Base-by-base conservation (phyloP, 2,113 vertebrate genomes). In the Peromyscus californicus region DNA sequence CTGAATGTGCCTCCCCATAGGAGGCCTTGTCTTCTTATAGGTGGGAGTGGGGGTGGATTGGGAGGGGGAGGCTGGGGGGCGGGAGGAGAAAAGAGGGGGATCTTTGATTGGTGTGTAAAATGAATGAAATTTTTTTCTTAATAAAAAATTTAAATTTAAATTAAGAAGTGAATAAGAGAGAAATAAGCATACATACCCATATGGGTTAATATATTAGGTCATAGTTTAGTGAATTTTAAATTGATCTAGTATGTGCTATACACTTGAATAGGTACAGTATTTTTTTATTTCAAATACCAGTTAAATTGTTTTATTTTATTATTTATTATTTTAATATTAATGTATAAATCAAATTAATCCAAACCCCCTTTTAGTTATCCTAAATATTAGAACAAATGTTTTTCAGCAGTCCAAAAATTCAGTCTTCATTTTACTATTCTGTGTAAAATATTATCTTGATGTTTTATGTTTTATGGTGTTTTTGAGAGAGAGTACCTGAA, bases 211-310 rank as follows among this genome's bases (percentile, higher is more conserved):
- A 29, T 67, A 87, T n/a, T 82, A 70, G 90, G 76, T 87, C 70
- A 69, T n/a, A 94, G 80, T 89, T 61, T 84, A 70, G 12, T 90
- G 19, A 72, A 70, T 85, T 93, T 95, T 24, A 74, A 72, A 83
- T 36, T 82, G 19, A 74, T 31, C 13, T 8, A 24, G 17, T n/a
- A 63, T 31, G 9, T 91, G 65, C 42, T 13, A 2, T 36, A 51
- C n/a, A 45, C 8, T 76, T 72, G 16, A 72, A 45, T 80, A 61
- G 48, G 65, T 21, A 45, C 5, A 57, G 4, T 80, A 31, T 45
- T 54, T 94, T n/a, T 19, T 87, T 54, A 85, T 92, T 61, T 87
- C 24, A 39, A 29, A 61, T 61, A 48, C 39, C 45, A 86, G 76
- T 3, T 63, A 83, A 79, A 85, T 24, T 36, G 29, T 2, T 76